Evolutionary conservation across 2,797 vertebrate species (phyloP).

Genomic region (Acanthopagrus latus): DNA sequence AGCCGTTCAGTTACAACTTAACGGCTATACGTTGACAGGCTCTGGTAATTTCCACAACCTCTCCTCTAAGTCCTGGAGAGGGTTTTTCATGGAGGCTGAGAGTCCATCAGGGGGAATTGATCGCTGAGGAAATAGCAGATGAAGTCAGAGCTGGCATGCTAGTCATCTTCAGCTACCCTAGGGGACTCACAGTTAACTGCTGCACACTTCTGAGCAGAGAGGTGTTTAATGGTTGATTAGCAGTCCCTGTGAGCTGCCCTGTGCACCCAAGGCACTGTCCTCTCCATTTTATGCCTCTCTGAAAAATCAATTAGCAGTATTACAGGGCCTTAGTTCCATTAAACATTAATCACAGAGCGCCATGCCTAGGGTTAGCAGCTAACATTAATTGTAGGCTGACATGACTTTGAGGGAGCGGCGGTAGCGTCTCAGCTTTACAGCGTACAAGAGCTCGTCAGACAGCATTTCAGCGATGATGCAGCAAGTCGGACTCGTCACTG

Average conservation of each 20-base stretch:
- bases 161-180: constrained; percentile 56
- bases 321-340: constrained; percentile 45
- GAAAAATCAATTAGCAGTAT: constrained; percentile 71
- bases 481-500: constrained; percentile 34
- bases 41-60: constrained; percentile 41
- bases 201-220: constrained; percentile 51
- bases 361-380: constrained; percentile 21
- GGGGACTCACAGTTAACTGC: constrained; percentile 31
- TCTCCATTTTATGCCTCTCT: constrained; percentile 51
- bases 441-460: constrained; percentile 38
- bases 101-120: constrained; percentile 31
- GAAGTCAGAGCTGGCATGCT: constrained; percentile 34
- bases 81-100: constrained; percentile 5
- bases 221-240: constrained; percentile 71
- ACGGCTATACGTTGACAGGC: constrained; percentile 2
- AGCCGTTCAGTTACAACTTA: constrained; percentile 43
- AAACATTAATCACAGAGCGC: constrained; percentile 56
- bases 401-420: constrained; percentile 39
- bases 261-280: constrained; percentile 51
- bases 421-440: constrained; percentile 30
- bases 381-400: constrained; percentile 53
- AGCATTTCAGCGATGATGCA: constrained; percentile 27
- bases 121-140: constrained; percentile 30
- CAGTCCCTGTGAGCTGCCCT: constrained; percentile 35
- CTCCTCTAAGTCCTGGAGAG: not conserved